Percentiles rank a stretch among this genome's conserved stretches.
phyloP scores from a whole-genome alignment of 1,140 invertebrate genomes.

The Panagrolaimus sp. region DNA sequence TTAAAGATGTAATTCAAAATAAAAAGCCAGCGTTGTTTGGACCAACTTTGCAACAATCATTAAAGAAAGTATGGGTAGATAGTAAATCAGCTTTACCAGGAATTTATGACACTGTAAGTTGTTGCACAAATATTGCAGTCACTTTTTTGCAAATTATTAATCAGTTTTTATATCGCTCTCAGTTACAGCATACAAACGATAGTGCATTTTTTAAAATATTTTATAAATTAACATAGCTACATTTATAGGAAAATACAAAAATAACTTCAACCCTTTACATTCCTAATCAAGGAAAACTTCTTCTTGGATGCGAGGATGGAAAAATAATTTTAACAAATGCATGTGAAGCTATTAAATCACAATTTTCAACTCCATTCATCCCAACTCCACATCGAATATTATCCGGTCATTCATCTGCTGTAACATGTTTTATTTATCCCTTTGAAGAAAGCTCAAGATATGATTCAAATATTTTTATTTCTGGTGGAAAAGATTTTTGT shows the following conservation, averaged over 20 bases:
- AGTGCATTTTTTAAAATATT: too few relatives aligned
- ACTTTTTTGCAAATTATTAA: too few relatives aligned
- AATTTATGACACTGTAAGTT: constrained; percentile 26
- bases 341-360: constrained; percentile 86
- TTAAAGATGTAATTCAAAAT: constrained; percentile 44
- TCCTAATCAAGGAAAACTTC: constrained; percentile 80
- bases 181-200: too few relatives aligned
- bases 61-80: constrained; percentile 41
- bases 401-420: constrained; percentile 80
- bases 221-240: too few relatives aligned
- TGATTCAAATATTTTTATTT: constrained; percentile 81
- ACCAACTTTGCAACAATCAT: constrained; percentile 39
- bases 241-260: constrained; percentile 59
- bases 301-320: constrained; percentile 91
- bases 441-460: constrained; percentile 85
- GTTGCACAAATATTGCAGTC: too few relatives aligned
- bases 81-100: constrained; percentile 37
- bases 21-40: constrained; percentile 45
- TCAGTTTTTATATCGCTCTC: too few relatives aligned
- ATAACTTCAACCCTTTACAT: constrained; percentile 86
- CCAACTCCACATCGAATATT: constrained; percentile 63
- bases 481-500: constrained; percentile 92
- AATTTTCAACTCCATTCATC: constrained; percentile 65
- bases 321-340: constrained; percentile 91
- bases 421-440: constrained; percentile 91